Evolutionary conservation across 2,113 vertebrate genomes (phyloP).

Genomic region (Suncus etruscus): DNA sequence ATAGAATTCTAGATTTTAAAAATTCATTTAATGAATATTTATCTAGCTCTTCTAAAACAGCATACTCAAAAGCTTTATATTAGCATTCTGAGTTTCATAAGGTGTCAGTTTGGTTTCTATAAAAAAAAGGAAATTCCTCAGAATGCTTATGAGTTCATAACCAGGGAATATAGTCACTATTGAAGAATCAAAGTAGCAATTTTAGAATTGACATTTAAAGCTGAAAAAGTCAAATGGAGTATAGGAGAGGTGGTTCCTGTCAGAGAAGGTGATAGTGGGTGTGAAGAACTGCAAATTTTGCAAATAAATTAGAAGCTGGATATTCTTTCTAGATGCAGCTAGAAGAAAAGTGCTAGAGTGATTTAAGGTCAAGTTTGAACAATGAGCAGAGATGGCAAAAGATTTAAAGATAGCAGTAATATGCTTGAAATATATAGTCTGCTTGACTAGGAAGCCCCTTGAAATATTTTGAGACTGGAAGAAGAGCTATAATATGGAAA

Average conservation of each 20-base stretch:
- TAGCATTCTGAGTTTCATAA: constrained; percentile 20
- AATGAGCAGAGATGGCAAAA: neutral
- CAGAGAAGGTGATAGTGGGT: neutral
- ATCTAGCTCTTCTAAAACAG: constrained; percentile 4
- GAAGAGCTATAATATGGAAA: neutral
- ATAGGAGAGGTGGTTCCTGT: neutral
- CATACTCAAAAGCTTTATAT: constrained; percentile 4
- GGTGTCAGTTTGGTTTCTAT: neutral
- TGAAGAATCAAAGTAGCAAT: constrained; percentile 13
- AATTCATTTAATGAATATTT: constrained; percentile 61
- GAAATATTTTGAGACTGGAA: neutral
- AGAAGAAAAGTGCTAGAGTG: neutral
- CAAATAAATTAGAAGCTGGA: neutral
- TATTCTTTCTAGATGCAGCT: neutral
- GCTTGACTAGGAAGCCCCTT: neutral
- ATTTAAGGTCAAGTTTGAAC: neutral
- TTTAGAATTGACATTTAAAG: constrained; percentile 45
- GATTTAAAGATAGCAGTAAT: neutral
- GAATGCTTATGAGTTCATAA: constrained; percentile 11
- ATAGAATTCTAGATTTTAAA: neutral
- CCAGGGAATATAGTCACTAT: neutral
- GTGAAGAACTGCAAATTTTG: neutral
- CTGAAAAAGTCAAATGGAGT: neutral
- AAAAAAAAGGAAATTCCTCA: constrained; percentile 43
- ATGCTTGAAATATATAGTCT: neutral